Base-by-base conservation (phyloP, 2,113 vertebrate genomes). In the Oryzias javanicus region DNA sequence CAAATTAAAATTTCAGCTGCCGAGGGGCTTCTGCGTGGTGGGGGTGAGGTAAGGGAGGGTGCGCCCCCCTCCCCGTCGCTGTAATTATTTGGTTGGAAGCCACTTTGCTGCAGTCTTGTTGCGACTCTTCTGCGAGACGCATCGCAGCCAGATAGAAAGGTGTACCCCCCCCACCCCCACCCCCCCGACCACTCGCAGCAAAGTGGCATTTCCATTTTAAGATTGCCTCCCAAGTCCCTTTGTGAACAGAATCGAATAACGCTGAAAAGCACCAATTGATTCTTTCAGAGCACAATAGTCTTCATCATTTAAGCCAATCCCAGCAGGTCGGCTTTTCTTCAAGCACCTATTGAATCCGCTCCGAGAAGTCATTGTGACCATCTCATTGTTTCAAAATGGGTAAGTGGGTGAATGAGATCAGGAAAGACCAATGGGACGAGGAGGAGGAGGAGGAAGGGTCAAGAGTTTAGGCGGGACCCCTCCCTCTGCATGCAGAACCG, bases 161-260 rank as follows among this genome's bases (percentile, higher is more conserved):
- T 72, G 76, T 53, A 29, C 58, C 54, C 73, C 58, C 53, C 64
- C 56, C 55, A 54, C 70, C 65, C 41, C 62, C 51, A 57, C 47
- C 48, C 67, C 59, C 61, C 48, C 48, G 52, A 55, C 52, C 59
- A 64, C 70, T 74, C 60, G 42, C 13, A 84, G 80, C 73, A 82
- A 85, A 89, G 81, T 85, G 70, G 64, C 77, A 84, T 91, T 90
- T 90, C 82, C 88, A 90, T 88, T 87, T 89, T 86, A 65, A 89
- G 82, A 90, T 86, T 88, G 88, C 83, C 79, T 87, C 73, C 67
- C 71, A 13, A 72, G 67, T 85, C 72, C 86, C 87, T 89, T 87
- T 88, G 88, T 90, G 87, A 85, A 86, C 83, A 76, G 86, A 88
- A 87, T 88, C 76, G 70, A 89, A 88, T 90, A 89, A 86, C 74